A percentile compares a stretch with the other conserved stretches of the same genome.
phyloP scores from a whole-genome alignment of 2,797 vertebrate genomes.

The Buceros bicornis region DNA sequence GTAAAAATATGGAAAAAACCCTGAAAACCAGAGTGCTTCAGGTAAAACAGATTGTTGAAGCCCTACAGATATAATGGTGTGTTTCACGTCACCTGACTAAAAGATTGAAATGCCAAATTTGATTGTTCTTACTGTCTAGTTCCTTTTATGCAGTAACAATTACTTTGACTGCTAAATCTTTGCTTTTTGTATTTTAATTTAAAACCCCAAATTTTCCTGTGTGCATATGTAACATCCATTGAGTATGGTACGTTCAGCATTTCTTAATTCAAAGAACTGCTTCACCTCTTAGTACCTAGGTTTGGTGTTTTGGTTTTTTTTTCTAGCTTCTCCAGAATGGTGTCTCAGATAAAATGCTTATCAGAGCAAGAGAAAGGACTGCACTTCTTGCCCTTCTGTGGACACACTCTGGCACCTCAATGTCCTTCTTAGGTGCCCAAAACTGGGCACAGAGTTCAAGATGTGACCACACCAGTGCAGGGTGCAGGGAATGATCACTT shows the following conservation, averaged over 20 bases:
- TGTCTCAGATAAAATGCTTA: not conserved
- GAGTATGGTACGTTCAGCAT: not conserved
- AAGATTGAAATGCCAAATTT: not conserved
- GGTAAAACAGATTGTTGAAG: not conserved
- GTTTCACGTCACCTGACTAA: not conserved
- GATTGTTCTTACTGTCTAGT: not conserved
- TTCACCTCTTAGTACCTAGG: not conserved
- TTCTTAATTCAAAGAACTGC: not conserved
- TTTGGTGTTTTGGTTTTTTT: not conserved
- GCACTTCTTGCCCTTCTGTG: not conserved
- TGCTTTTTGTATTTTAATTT: not conserved
- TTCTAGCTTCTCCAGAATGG: not conserved
- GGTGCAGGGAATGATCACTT: too few relatives aligned
- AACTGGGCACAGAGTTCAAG: too few relatives aligned
- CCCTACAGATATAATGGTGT: not conserved
- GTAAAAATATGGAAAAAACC: not conserved
- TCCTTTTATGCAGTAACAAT: not conserved
- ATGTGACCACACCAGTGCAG: too few relatives aligned
- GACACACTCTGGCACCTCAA: too few relatives aligned
- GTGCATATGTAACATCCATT: not conserved
- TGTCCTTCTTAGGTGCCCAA: too few relatives aligned
- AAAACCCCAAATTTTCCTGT: rapidly evolving
- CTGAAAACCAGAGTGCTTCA: not conserved
- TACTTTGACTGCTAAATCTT: not conserved
- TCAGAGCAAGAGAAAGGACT: not conserved